Conservation (phyloP, 2,797 vertebrate genomes). For the Acanthopagrus latus region DNA sequence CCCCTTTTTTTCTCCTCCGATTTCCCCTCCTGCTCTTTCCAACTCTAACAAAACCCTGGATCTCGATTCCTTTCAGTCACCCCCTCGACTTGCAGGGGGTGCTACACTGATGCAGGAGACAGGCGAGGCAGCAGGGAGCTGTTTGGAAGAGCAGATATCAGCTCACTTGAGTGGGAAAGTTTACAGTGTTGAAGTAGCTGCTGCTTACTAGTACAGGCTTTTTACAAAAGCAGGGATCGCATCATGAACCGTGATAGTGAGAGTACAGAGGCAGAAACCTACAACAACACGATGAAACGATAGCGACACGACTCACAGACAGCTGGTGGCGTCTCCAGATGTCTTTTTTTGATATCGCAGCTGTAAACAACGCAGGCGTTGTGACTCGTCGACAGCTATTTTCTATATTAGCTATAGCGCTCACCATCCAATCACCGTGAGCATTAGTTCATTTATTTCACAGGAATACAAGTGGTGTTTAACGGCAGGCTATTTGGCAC, state of each 20-base stretch:
- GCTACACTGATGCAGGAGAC: slow-evolving; percentile 61
- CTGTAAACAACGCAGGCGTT: slow-evolving; percentile 66
- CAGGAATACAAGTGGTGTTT: slow-evolving; percentile 7
- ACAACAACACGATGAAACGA: slow-evolving; percentile 18
- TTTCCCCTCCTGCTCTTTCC: slow-evolving; percentile 66
- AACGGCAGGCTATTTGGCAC: slow-evolving; percentile 3
- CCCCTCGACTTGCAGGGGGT: slow-evolving; percentile 46
- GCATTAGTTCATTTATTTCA: slow-evolving; percentile 6
- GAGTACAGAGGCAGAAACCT: slow-evolving; percentile 34
- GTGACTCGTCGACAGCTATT: slow-evolving; percentile 47
- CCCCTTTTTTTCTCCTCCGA: slow-evolving; percentile 42
- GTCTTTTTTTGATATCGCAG: slow-evolving; percentile 48
- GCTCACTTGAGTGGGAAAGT: slow-evolving; percentile 50
- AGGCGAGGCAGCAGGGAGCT: slow-evolving; percentile 55
- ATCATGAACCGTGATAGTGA: slow-evolving; percentile 19
- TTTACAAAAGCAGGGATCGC: slow-evolving; percentile 26
- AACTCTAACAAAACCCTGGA: slow-evolving; percentile 66
- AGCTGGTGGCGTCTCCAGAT: slow-evolving; percentile 19
- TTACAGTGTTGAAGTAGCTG: slow-evolving; percentile 42
- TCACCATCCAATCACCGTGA: slow-evolving; percentile 20
- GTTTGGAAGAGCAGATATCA: slow-evolving; percentile 47
- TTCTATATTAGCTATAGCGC: slow-evolving; percentile 42
- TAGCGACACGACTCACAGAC: slow-evolving; percentile 7
- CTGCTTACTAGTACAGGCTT: slow-evolving; percentile 34
- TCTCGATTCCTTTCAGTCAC: slow-evolving; percentile 68